These are phyloP conservation scores for Tillus elongatus DNA, from an alignment of 2,888 invertebrate species.

Conservation along the genomic window DNA sequence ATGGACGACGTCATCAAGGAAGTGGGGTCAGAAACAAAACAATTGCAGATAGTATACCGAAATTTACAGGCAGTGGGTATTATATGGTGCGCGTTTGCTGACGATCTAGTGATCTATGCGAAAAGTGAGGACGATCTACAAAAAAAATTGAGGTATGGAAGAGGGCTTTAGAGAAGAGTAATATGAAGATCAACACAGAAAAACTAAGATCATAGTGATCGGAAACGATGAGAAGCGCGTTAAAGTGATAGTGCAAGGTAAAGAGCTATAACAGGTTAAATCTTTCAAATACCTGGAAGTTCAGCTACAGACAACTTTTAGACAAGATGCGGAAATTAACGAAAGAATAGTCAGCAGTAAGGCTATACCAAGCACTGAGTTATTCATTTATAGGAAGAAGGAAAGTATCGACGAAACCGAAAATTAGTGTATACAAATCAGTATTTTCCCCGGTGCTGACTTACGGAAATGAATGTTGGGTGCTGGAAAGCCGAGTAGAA, in stretches of 20 bases:
- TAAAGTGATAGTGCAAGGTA: neutral
- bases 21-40: too few species aligned
- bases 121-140: neutral
- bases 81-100: neutral
- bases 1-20: too few species aligned
- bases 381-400: neutral
- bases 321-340: slow-evolving; percentile 1
- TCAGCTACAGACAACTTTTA: neutral
- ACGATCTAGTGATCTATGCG: neutral
- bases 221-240: neutral
- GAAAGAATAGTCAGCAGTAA: slow-evolving; percentile 1
- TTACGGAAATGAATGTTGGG: neutral
- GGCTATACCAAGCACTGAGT: neutral
- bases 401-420: neutral
- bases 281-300: neutral
- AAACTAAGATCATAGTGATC: slow-evolving; percentile 1
- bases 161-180: neutral
- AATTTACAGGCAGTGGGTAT: neutral
- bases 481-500: neutral
- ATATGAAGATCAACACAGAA: neutral
- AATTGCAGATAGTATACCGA: neutral
- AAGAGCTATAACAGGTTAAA: neutral
- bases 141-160: neutral
- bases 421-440: neutral
- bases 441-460: neutral